Conservation (phyloP, 1,140 invertebrate genomes). For the Brachionus angularis region DNA sequence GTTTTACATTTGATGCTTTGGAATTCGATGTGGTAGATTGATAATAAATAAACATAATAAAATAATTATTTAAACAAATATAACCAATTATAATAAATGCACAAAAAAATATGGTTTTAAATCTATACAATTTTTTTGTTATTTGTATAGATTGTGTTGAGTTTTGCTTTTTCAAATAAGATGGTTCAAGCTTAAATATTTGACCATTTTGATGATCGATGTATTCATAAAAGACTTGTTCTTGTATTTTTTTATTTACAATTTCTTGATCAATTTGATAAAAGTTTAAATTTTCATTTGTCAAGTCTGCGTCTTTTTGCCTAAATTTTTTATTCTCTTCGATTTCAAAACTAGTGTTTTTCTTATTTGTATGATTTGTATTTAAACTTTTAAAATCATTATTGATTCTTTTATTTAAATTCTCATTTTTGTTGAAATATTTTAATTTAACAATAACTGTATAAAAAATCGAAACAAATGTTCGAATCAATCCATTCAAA, state of each 20-base stretch:
- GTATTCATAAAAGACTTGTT: not conserved
- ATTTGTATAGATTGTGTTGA: not conserved
- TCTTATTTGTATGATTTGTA: no score
- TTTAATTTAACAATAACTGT: not conserved
- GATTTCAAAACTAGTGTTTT: no score
- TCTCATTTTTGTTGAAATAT: no score
- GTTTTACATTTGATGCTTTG: no score
- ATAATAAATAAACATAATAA: constrained; percentile 26
- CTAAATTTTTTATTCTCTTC: no score
- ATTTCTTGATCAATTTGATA: not conserved
- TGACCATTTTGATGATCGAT: constrained; percentile 15
- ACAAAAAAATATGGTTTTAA: not conserved
- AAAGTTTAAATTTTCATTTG: not conserved
- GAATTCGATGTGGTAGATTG: not conserved
- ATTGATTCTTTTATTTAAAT: no score
- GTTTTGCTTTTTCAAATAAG: not conserved
- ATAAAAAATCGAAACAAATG: not conserved
- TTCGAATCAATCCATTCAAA: constrained; percentile 23
- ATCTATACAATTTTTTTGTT: not conserved
- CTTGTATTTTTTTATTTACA: not conserved
- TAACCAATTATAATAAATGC: not conserved
- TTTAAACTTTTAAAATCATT: no score
- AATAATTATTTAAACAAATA: constrained; percentile 3
- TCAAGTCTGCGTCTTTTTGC: not conserved
- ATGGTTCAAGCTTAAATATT: not conserved